Conservation (phyloP, 1,140 invertebrate species). For the Telenomus remus region DNA sequence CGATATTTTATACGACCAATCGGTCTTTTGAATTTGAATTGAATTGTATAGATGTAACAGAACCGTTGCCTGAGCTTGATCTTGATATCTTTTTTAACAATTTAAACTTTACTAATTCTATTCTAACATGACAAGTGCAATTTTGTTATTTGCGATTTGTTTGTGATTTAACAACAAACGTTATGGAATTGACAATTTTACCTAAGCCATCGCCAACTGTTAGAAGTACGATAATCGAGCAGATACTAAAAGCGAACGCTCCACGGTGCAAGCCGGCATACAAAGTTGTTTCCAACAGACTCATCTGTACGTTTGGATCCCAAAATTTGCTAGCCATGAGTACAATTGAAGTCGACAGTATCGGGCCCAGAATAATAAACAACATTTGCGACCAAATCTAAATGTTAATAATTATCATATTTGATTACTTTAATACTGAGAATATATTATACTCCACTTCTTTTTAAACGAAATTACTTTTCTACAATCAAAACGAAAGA, state of each 20-base stretch:
- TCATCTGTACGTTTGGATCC: slow-evolving; percentile 47
- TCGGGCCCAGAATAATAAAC: slow-evolving; percentile 49
- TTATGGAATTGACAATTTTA: slow-evolving; percentile 28
- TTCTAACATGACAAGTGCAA: background rate
- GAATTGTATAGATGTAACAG: slow-evolving; percentile 27
- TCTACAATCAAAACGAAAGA: too few relatives aligned
- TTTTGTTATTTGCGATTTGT: background rate
- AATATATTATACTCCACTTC: background rate
- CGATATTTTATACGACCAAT: slow-evolving; percentile 43
- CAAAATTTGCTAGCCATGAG: slow-evolving; percentile 46
- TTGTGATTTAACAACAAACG: background rate
- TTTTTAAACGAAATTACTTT: too few relatives aligned
- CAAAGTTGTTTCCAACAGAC: slow-evolving; percentile 52
- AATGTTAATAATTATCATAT: slow-evolving; percentile 37
- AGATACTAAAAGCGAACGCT: slow-evolving; percentile 50
- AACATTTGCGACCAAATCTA: slow-evolving; percentile 59
- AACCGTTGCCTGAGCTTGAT: slow-evolving; percentile 15
- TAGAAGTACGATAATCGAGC: slow-evolving; percentile 49
- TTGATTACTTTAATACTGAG: too few relatives aligned
- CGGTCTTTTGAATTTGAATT: slow-evolving; percentile 40
- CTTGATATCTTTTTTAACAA: background rate
- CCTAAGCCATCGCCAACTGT: slow-evolving; percentile 60
- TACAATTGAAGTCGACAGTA: slow-evolving; percentile 42
- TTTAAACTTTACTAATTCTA: background rate
- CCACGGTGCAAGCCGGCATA: slow-evolving; percentile 57